phyloP scores from a whole-genome alignment of 2,797 vertebrate genomes.

The Trachurus trachurus region DNA sequence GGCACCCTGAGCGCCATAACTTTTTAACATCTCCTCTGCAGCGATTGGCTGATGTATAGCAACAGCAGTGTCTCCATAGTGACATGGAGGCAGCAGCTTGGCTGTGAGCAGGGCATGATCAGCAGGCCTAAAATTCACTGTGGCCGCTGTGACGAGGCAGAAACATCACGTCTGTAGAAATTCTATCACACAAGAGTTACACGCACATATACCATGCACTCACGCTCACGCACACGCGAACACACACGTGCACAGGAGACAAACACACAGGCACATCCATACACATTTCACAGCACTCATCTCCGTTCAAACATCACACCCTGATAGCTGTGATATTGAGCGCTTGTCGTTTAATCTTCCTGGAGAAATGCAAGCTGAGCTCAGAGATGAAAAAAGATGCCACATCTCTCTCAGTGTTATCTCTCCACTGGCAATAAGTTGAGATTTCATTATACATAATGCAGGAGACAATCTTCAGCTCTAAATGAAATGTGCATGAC shows the following conservation, averaged over 20 bases:
- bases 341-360: constrained; percentile 68
- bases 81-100: constrained; percentile 69
- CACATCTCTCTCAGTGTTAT: constrained; percentile 65
- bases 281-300: constrained; percentile 16
- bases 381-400: constrained; percentile 60
- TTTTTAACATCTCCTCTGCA: constrained; percentile 46
- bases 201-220: neutral
- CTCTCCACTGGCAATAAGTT: constrained; percentile 67
- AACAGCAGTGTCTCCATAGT: constrained; percentile 78
- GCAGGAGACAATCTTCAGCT: constrained; percentile 77
- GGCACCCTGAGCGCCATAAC: constrained; percentile 28
- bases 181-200: constrained; percentile 1
- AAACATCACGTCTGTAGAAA: constrained; percentile 37
- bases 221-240: neutral
- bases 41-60: constrained; percentile 77
- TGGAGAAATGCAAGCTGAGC: constrained; percentile 71
- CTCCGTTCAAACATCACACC: constrained; percentile 46
- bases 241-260: neutral
- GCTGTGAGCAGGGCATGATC: constrained; percentile 52
- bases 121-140: constrained; percentile 49
- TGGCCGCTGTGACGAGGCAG: constrained; percentile 51
- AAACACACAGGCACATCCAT: neutral
- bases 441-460: constrained; percentile 81
- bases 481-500: constrained; percentile 73
- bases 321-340: constrained; percentile 71